phyloP scores from a whole-genome alignment of 2,797 vertebrate species.

The Schizopygopsis pylzovi region DNA sequence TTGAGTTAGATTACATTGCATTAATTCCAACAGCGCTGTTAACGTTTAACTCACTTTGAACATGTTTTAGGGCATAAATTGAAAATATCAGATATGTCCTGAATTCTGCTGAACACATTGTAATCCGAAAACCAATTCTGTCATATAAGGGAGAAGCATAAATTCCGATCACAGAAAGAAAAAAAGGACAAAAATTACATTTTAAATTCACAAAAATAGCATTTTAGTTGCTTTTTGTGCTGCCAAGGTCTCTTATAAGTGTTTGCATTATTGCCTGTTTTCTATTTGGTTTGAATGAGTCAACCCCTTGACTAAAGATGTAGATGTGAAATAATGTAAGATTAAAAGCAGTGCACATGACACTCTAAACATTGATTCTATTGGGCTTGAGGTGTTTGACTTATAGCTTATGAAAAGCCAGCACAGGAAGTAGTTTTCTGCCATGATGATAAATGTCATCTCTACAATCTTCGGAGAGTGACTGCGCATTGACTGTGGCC shows the following conservation, averaged over 20 bases:
- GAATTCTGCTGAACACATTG: neutral
- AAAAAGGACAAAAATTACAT: neutral
- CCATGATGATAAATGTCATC: slow-evolving; percentile 40
- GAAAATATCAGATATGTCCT: neutral
- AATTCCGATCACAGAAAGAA: neutral
- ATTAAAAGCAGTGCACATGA: neutral
- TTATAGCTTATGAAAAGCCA: slow-evolving; percentile 16
- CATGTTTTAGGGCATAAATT: neutral
- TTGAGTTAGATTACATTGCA: neutral
- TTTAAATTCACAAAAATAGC: neutral
- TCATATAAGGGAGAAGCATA: neutral
- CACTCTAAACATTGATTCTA: neutral
- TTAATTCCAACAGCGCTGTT: neutral
- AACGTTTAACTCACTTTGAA: neutral
- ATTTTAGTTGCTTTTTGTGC: neutral
- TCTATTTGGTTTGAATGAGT: slow-evolving; percentile 23
- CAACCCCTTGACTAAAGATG: neutral
- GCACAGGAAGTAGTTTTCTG: slow-evolving; percentile 36
- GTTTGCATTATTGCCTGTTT: neutral
- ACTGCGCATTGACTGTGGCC: neutral
- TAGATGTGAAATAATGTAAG: slow-evolving; percentile 17
- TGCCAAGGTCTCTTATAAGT: slow-evolving; percentile 13
- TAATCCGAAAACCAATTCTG: neutral
- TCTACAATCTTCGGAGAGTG: neutral
- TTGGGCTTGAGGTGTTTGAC: neutral